Base-by-base conservation (phyloP, 2,113 vertebrate species). In the Brachyistius frenatus region DNA sequence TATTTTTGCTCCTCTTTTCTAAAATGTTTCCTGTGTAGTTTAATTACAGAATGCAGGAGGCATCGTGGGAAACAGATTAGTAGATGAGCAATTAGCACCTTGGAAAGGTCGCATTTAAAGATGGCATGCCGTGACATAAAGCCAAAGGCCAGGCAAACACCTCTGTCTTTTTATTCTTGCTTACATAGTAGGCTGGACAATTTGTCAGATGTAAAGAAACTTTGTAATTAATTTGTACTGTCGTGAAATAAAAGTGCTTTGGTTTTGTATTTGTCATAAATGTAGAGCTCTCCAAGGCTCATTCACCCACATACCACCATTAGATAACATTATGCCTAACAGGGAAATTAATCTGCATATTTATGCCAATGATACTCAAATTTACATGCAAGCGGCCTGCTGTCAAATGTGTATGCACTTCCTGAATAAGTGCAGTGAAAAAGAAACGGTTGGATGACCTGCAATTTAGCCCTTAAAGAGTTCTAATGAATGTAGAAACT, bases 1-100 rank as follows among this genome's bases (percentile, higher is more conserved):
- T n/a, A 16, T 41, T 76, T 53, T 58, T 46, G 30, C 37, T 58
- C 6, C 53, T 50, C 23, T n/a, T 32, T 31, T 15, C 23, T 13
- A 52, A 62, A 62, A 58, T n/a, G 58, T 66, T 35, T 47, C 33
- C 15, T 37, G n/a, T 37, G n/a, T 16, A 53, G 14, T 44, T 57
- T 47, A 10, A 60, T 46, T 47, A 44, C 32, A 31, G 30, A 55
- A 31, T 55, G 49, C 49, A n/a, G 49, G 49, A 50, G 16, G 15
- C 14, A 16, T 50, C 5, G 49, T 2, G 49, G 15, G 6, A 50
- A 50, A 50, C 49, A 49, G 47, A 49, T 16, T 14, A 49, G 5
- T 14, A 50, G 33, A 50, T 53, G n/a, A 44, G 33, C 9, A 33
- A 23, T 46, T 57, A 33, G 8, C 44, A 16, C 4, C 30, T 3